Conservation (phyloP, 2,797 vertebrate genomes). For the Lepus oiostolus region DNA sequence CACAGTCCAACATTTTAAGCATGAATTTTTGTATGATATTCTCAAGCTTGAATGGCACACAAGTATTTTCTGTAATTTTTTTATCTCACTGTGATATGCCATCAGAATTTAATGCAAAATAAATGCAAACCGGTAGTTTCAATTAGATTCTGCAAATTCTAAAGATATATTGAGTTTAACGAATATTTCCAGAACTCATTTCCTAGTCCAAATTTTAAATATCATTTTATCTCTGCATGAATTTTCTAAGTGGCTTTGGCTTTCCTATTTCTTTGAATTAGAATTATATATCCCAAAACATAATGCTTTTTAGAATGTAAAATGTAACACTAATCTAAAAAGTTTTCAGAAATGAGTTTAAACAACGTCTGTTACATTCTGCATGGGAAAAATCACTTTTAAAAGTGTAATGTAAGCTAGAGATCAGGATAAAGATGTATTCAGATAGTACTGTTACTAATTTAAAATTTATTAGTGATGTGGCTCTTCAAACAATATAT, state of each 20-base stretch:
- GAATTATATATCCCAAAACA: conserved; percentile 42
- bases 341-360: neutral
- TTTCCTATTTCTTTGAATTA: conserved; percentile 29
- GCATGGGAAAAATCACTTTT: neutral
- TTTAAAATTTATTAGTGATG: neutral
- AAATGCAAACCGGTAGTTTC: neutral
- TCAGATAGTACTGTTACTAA: neutral
- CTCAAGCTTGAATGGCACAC: neutral
- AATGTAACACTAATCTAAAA: neutral
- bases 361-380: neutral
- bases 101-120: neutral
- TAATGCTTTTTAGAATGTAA: conserved; percentile 7
- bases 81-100: neutral
- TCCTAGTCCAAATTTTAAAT: conserved; percentile 40
- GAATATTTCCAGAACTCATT: neutral
- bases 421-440: neutral
- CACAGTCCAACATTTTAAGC: neutral
- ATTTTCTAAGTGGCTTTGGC: neutral
- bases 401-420: neutral
- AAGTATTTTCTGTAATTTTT: neutral
- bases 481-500: neutral
- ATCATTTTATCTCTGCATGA: neutral
- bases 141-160: neutral
- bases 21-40: neutral
- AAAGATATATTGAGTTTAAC: neutral